Conservation (phyloP, 2,113 vertebrate genomes). For the Tachycineta bicolor region DNA sequence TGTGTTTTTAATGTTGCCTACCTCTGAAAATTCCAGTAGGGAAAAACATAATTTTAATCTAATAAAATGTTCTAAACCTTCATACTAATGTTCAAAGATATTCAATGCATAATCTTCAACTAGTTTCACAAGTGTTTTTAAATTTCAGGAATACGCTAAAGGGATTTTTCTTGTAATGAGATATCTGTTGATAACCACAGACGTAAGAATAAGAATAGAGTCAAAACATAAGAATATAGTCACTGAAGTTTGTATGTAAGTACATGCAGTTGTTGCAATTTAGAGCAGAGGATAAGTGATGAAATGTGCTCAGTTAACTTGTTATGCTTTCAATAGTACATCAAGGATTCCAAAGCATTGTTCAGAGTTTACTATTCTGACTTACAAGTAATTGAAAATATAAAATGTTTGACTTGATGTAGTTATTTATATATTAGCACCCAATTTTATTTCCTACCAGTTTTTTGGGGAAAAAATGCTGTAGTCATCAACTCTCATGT, state of each 20-base stretch:
- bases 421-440: neutral
- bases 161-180: neutral
- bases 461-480: accelerated
- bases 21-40: neutral
- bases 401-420: neutral
- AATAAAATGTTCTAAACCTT: neutral
- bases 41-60: neutral
- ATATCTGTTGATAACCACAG: neutral
- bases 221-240: neutral
- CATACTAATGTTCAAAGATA: neutral
- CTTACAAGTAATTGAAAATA: neutral
- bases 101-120: neutral
- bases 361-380: slow-evolving; percentile 8
- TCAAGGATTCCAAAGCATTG: neutral
- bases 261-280: neutral
- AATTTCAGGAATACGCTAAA: neutral
- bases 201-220: neutral
- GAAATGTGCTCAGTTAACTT: neutral
- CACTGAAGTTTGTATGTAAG: neutral
- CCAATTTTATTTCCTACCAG: neutral
- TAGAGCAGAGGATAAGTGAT: neutral
- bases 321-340: neutral
- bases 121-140: neutral
- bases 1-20: neutral
- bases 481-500: neutral